Base-by-base conservation (phyloP, 1,140 invertebrate genomes). In the Centruroides vittatus region DNA sequence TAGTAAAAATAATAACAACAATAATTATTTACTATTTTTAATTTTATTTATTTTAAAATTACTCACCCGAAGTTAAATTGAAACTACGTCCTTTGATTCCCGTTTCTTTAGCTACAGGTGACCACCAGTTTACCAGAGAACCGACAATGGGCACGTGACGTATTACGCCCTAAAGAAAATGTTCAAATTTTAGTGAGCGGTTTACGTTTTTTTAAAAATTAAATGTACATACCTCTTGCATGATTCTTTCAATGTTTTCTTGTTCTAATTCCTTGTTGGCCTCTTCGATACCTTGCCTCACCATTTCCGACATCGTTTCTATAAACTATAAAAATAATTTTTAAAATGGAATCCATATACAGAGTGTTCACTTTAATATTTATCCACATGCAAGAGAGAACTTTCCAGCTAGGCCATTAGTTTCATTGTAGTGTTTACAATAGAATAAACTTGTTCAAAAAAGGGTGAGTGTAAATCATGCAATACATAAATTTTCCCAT, bases 291-390 rank as follows among this genome's bases (percentile, higher is more conserved):
- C 89, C 90, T 79, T 92, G 88, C 69, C 87, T 90, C 0, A 96
- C 85, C 57, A 96, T 85, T 77, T 97, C 90, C 1, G 90, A 88
- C 89, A 98, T 93, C 35, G 88, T 87, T 69, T 94, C 91, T 52
- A 98, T 76, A 51, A 89, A 88, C 73, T 89, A 83, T 41, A 41
- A 47, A 65, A 64, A 53, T 23, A 49, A 55, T 46, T 50, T 57
- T 35, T 12, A 60, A 36, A 57, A 52, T 23, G 2, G 23, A 23
- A 23, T 23, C 50, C 59, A 64, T 10, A 54, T 41, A 54, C 10
- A 11, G 50, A 2, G 23, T 23, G 23, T 23, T 2, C 23, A 23
- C 23, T 23, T 23, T 23, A 23, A 23, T 23, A 23, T 23, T 23
- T 23, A 23, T 23, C 23, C 23, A 23, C 23, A 23, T 23, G 23